These are phyloP conservation scores for Orestias chungarensis DNA, from an alignment of 2,797 vertebrate species.

Conservation along the genomic window DNA sequence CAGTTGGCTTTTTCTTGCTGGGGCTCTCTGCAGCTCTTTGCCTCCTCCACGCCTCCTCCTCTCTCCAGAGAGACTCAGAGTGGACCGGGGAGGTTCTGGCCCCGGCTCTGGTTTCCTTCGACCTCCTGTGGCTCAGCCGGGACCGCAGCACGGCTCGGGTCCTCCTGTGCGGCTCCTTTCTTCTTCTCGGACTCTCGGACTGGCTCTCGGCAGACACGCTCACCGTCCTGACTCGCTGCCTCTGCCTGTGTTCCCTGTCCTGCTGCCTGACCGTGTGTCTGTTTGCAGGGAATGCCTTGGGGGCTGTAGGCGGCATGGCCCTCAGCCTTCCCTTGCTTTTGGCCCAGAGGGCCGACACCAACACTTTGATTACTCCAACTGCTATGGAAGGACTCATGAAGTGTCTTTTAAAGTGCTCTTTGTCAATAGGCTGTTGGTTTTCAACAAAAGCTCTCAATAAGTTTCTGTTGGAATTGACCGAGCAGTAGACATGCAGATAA, in stretches of 20 bases:
- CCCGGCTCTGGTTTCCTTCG: conserved; percentile 74
- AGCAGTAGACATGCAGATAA: conserved; percentile 30
- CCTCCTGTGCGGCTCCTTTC: conserved; percentile 74
- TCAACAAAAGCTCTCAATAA: conserved; percentile 66
- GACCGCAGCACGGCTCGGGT: conserved; percentile 75
- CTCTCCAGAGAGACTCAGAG: conserved; percentile 68
- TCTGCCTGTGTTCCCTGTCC: conserved; percentile 77
- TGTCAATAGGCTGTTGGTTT: conserved; percentile 77
- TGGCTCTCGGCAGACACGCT: conserved; percentile 76
- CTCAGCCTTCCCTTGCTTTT: conserved; percentile 75
- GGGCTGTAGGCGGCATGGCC: conserved; percentile 70
- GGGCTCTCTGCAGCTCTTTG: conserved; percentile 70
- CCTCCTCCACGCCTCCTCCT: conserved; percentile 41
- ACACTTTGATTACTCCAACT: conserved; percentile 48
- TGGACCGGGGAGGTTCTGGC: conserved; percentile 73
- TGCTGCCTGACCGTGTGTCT: conserved; percentile 80
- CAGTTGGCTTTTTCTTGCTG: conserved; percentile 75
- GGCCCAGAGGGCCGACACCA: conserved; percentile 33
- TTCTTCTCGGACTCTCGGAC: conserved; percentile 70
- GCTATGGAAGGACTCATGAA: conserved; percentile 46
- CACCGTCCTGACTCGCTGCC: conserved; percentile 72
- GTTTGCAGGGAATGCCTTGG: conserved; percentile 73
- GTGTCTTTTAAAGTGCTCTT: conserved; percentile 68
- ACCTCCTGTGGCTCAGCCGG: conserved; percentile 81
- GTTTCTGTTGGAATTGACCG: conserved; percentile 73